phyloP scores from a whole-genome alignment of 1,140 invertebrate species.

The Hyles euphorbiae region DNA sequence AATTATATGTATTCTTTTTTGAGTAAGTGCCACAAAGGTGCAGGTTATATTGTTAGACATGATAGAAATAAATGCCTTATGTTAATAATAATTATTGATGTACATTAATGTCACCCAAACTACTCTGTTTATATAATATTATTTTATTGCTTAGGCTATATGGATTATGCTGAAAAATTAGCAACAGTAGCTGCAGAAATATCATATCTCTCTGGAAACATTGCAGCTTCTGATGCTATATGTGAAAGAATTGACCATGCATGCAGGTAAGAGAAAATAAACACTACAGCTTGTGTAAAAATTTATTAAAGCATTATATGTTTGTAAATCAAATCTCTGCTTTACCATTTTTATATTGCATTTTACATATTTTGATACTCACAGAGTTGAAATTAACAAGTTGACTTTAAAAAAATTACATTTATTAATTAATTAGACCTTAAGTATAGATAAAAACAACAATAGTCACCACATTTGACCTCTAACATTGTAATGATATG shows the following conservation, averaged over 20 bases:
- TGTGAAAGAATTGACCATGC: conserved; percentile 71
- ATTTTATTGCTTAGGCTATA: conserved; percentile 51
- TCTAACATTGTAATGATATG: conserved; percentile 37
- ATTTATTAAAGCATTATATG: conserved; percentile 59
- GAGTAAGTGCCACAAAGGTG: no score
- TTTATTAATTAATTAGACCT: conserved; percentile 14
- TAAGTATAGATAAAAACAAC: conserved; percentile 29
- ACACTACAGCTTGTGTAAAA: conserved; percentile 29
- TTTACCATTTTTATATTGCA: conserved; percentile 14
- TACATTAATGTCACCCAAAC: no score
- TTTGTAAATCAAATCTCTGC: conserved; percentile 29
- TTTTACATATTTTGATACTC: conserved; percentile 8
- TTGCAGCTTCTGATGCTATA: conserved; percentile 68
- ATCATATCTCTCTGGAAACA: conserved; percentile 69
- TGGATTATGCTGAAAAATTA: conserved; percentile 72
- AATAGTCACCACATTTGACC: conserved; percentile 35
- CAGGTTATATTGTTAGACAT: no score
- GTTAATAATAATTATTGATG: no score
- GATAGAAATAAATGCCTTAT: no score
- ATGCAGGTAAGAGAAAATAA: conserved; percentile 41
- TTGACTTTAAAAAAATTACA: conserved; percentile 12
- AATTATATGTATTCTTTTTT: no score
- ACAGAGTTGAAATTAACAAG: conserved; percentile 19
- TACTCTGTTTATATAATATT: no score
- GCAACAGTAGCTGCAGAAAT: conserved; percentile 72